A percentile compares a stretch with the other conserved stretches of the same genome.
phyloP scores from a whole-genome alignment of 2,797 vertebrate species.

The Chelon labrosus region DNA sequence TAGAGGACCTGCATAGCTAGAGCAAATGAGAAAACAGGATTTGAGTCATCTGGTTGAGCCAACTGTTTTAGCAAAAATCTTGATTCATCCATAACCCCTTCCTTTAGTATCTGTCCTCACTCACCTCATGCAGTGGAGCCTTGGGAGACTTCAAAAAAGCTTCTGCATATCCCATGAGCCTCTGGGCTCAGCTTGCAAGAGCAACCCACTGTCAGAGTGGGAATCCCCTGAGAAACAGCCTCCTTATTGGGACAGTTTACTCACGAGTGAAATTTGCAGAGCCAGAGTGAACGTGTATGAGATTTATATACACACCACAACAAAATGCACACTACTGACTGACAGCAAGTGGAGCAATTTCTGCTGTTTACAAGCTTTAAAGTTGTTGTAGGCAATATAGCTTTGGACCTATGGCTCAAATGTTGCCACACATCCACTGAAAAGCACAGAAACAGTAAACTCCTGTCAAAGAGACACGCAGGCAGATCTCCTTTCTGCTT shows the following conservation, averaged over 20 bases:
- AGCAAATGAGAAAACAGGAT: neutral
- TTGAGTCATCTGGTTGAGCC: neutral
- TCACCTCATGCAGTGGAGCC: constrained; percentile 23
- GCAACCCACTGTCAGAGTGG: constrained; percentile 27
- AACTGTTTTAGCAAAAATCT: neutral
- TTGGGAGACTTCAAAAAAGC: constrained; percentile 37
- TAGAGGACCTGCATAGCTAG: too few species aligned
- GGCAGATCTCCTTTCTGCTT: constrained; percentile 53
- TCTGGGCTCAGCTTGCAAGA: constrained; percentile 73
- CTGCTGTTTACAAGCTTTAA: constrained; percentile 3
- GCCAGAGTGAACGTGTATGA: constrained; percentile 10
- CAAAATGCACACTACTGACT: constrained; percentile 3
- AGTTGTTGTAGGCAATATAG: constrained; percentile 6
- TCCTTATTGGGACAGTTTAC: constrained; percentile 32
- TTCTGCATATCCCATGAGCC: constrained; percentile 55
- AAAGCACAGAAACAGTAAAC: constrained; percentile 22
- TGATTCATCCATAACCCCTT: constrained; percentile 6
- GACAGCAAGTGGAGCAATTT: constrained; percentile 12
- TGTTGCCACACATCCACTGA: constrained; percentile 10
- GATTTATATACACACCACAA: constrained; percentile 9
- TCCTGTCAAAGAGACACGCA: constrained; percentile 51
- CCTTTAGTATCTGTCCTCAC: constrained; percentile 27
- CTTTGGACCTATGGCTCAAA: neutral
- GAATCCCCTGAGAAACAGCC: constrained; percentile 53
- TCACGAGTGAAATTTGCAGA: constrained; percentile 10